A percentile compares a stretch with the other conserved stretches of the same genome.
These are phyloP conservation scores for Coluber constrictor DNA, from an alignment of 2,797 vertebrate species.

Conservation along the genomic window DNA sequence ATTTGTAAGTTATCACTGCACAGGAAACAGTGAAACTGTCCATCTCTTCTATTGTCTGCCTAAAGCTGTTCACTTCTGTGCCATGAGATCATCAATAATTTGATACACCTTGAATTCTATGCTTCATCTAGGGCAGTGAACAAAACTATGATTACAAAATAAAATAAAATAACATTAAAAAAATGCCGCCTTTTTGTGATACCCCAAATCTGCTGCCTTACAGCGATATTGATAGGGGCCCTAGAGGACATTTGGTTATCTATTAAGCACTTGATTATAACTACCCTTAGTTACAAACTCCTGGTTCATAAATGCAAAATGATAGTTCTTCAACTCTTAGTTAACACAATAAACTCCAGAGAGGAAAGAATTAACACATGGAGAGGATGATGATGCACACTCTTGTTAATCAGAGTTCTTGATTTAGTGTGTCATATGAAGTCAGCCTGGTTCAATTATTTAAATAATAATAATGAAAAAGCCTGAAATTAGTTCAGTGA, in stretches of 20 bases:
- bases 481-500: not conserved
- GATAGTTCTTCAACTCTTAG: not conserved
- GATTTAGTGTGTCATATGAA: not conserved
- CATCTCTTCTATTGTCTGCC: slow-evolving; percentile 44
- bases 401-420: not conserved
- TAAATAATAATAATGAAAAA: not conserved
- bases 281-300: not conserved
- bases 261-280: not conserved
- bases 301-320: not conserved
- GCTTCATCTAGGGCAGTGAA: not conserved
- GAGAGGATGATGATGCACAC: not conserved
- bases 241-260: not conserved
- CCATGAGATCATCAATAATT: not conserved
- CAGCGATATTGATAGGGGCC: not conserved
- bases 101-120: not conserved
- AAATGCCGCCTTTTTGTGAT: not conserved
- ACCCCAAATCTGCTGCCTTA: not conserved
- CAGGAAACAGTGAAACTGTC: slow-evolving; percentile 57
- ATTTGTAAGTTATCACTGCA: slow-evolving; percentile 45
- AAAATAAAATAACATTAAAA: not conserved
- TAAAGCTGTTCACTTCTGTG: not conserved
- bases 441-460: not conserved
- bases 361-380: not conserved
- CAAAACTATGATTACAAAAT: not conserved
- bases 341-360: not conserved